Evolutionary conservation across 2,888 invertebrate species (phyloP), one percentile per base, ranked within the genome.

Genomic region (Chloroclysta siterata): DNA sequence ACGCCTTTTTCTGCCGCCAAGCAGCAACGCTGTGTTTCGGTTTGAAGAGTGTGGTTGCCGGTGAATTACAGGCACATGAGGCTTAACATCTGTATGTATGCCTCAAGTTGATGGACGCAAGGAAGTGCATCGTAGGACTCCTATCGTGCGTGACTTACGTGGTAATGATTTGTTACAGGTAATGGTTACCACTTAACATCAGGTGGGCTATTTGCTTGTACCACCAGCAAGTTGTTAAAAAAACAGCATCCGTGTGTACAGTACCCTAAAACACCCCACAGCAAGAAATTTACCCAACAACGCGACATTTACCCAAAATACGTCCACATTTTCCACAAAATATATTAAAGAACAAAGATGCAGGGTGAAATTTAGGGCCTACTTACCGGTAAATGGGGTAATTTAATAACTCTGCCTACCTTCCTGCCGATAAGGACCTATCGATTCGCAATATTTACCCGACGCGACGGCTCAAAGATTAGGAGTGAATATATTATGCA

Each of bases 381-480:
- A 72, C 71, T 82, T 69, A 69, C 68, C 61, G 69, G 73, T 72
- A 77, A 76, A 74, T 76, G 63, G 70, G 73, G 83, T 84, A 85
- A 88, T 86, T 87, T 83, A 85, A 87, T 87, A 87, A 84, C 80
- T 70, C 70, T 63, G 66, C 75, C 71, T 74, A 65, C 75, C 74
- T 69, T 69, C 70, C 71, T 53, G 58, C 69, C 65, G 85, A 85
- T 87, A 84, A 83, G 84, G 79, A 74, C 70, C 41, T 83, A 87
- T 88, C 81, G 86, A 85, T 87, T 85, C 73, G 78, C 83, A 80
- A 86, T 85, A 84, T 85, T 86, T 83, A 81, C 84, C 81, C 83
- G 70, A 68, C 76, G 65, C 83, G 70, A 68, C 76, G 65, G 56
- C 48, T 48, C 77, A 78, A 58, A 78, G 80, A 79, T 68, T 76